A percentile compares a stretch with the other conserved stretches of the same genome.
Conservation (phyloP, 2,113 vertebrate genomes). For the Geococcyx californianus region DNA sequence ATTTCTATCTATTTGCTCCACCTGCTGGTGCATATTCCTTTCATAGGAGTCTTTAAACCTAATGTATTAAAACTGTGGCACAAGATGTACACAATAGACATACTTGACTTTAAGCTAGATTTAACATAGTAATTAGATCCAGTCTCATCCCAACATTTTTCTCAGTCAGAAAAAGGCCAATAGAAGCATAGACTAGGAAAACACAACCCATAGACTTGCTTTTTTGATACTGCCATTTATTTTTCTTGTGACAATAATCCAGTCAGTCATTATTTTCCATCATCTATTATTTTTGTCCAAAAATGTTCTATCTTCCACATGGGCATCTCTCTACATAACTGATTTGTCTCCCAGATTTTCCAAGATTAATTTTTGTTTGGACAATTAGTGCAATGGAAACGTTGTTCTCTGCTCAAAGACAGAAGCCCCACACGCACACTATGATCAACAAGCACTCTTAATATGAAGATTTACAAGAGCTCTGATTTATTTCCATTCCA, state of each 20-base stretch:
- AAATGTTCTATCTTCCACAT: not conserved
- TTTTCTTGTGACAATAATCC: not conserved
- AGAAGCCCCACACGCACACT: too few species aligned
- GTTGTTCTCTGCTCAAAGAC: not conserved
- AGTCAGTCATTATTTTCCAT: not conserved
- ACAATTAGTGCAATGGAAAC: not conserved
- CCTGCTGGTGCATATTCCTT: not conserved
- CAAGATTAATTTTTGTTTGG: not conserved
- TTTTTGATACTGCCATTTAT: not conserved
- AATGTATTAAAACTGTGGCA: not conserved
- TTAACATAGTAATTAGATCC: not conserved
- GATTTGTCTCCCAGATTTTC: not conserved
- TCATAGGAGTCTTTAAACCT: not conserved
- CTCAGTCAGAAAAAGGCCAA: not conserved
- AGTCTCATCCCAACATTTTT: not conserved
- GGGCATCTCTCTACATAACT: not conserved
- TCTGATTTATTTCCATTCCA: not conserved
- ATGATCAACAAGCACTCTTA: not conserved
- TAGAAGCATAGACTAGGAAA: not conserved
- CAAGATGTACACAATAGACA: not conserved
- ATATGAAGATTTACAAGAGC: not conserved
- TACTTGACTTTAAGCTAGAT: not conserved
- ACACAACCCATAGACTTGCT: not conserved
- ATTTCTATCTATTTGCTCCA: slow-evolving; percentile 16
- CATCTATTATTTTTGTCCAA: not conserved